Base-by-base conservation (phyloP, 2,888 invertebrate genomes). In the Drosophila parthenogenetica region DNA sequence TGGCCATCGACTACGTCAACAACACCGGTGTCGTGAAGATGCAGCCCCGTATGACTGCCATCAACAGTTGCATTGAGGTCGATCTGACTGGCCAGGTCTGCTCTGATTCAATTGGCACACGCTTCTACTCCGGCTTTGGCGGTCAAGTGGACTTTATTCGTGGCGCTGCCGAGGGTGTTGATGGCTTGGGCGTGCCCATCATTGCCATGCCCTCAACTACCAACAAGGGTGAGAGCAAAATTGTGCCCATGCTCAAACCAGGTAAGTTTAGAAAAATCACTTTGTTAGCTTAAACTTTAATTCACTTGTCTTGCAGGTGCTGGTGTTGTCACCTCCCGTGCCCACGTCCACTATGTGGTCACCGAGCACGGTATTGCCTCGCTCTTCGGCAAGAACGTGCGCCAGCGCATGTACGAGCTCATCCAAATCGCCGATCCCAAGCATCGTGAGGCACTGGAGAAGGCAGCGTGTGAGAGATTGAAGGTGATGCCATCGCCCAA, bases 131-230 rank as follows among this genome's bases (percentile, higher is more conserved):
- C 0, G 98, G 98, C 8, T 97, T 98, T 91, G 98, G 98, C 11
- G 98, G 98, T 0, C 98, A 98, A 91, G 96, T 98, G 40, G 98
- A 98, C 93, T 98, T 98, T 91, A 96, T 98, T 77, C 94, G 98
- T 61, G 98, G 98, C 22, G 96, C 98, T 2, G 97, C 96, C 0
- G 95, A 97, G 90, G 94, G 96, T 2, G 90, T 94, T 2, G 98
- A 98, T 92, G 98, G 98, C 0, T 93, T 93, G 76, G 98, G 98
- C 19, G 98, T 97, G 91, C 97, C 98, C 3, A 98, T 98, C 90
- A 96, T 98, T 79, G 98, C 98, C 1, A 94, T 98, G 89, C 96
- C 97, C 7, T 97, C 98, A 0, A 92, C 93, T 54, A 96, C 96
- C 5, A 95, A 94, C 80, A 95, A 94, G 78, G 97, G 97, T 1